Evolutionary conservation across 2,113 vertebrate species (phyloP), one percentile per base, ranked within the genome.

Genomic region (Peromyscus polionotus): DNA sequence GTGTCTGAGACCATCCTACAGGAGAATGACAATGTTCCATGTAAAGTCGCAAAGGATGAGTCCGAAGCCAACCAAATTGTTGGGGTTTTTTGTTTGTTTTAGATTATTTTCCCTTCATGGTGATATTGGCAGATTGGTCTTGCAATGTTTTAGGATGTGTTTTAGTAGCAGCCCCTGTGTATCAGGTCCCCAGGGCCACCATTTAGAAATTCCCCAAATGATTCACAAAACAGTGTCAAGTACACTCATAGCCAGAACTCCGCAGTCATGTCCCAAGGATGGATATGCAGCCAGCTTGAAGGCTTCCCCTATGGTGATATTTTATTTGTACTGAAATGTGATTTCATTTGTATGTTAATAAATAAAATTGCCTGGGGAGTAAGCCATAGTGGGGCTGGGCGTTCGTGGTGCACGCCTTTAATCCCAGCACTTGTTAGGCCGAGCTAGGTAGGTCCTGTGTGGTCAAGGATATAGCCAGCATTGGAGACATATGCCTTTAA

Each of bases 41-140:
- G 24, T 84, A 42, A 84, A 84, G 24, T 3, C 5, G 5, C 22
- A 63, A 42, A 8, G n/a, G 57, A 13, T 24, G 7, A 84, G 57
- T 16, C 81, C 14, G 8, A 28, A 63, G n/a, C n/a, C 24, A 61
- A 39, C 11, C 54, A 61, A 39, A 3, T 73, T 20, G 16, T 24
- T 75, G n/a, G 7, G 8, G 33, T 68, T 68, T 70, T 51, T 51
- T 51, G 51, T 51, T 51, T 51, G n/a, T 75, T 26, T 42, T 7
- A 11, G 36, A 42, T 28, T 28, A 16, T 13, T 81, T 92, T 84
- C n/a, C 57, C 72, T 72, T 45, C 42, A 48, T 45, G 59, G 8
- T 36, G 45, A 65, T 70, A 31, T 72, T 88, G 67, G 48, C 67
- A 88, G 85, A 42, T 80, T 95, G 68, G 57, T 91, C 33, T 93